A percentile compares a stretch with the other conserved stretches of the same genome.
phyloP scores from a whole-genome alignment of 2,113 vertebrate genomes.

The Oxyura jamaicensis region DNA sequence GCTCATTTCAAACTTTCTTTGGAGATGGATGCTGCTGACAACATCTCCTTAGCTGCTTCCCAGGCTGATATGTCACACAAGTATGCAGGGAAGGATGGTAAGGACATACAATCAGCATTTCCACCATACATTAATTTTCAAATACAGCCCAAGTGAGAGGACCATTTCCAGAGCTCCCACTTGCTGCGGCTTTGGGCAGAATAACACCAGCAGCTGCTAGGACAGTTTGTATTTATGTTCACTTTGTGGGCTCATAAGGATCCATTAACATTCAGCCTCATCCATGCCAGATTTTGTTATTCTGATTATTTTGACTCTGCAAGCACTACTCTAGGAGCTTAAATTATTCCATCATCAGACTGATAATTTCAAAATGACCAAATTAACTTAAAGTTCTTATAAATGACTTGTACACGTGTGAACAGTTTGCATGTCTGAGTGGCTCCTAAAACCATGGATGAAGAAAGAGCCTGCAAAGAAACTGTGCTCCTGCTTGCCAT shows the following conservation, averaged over 20 bases:
- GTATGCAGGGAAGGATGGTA: not conserved
- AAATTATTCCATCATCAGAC: not conserved
- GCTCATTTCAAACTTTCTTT: not conserved
- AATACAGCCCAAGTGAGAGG: not conserved
- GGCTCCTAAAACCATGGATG: too few species aligned
- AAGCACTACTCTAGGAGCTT: too few species aligned
- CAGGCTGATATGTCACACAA: constrained; percentile 47
- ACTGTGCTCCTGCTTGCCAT: too few species aligned
- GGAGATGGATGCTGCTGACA: not conserved
- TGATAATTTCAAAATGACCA: not conserved
- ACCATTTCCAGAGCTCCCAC: not conserved
- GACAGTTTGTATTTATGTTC: not conserved
- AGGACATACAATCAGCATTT: constrained; percentile 33
- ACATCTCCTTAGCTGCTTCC: constrained; percentile 53
- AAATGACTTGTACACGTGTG: not conserved
- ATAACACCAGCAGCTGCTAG: not conserved
- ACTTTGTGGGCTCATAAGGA: not conserved
- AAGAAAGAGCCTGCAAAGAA: not conserved
- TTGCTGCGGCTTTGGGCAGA: not conserved
- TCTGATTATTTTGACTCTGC: not conserved
- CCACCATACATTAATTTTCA: not conserved
- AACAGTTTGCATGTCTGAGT: not conserved
- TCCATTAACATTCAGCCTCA: not conserved
- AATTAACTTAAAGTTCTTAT: not conserved
- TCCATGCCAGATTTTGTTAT: not conserved